phyloP scores from a whole-genome alignment of 2,113 vertebrate genomes.

The Semnornis frantzii region DNA sequence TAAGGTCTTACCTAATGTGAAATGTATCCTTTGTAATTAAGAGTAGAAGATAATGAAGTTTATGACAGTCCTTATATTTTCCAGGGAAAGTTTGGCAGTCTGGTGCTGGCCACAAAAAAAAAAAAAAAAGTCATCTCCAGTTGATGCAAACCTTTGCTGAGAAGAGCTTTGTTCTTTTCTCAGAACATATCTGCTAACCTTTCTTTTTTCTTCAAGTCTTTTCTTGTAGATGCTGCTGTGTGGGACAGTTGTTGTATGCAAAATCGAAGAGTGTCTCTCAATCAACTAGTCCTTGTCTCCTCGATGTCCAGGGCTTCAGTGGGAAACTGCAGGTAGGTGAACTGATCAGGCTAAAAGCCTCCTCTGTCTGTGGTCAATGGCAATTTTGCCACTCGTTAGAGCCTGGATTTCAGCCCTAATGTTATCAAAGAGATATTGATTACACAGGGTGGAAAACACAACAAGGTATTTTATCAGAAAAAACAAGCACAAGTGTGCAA shows the following conservation, averaged over 20 bases:
- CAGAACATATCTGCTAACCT: background rate
- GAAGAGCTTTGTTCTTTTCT: background rate
- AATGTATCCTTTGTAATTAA: constrained; percentile 31
- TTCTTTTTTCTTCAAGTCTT: background rate
- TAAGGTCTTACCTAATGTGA: background rate
- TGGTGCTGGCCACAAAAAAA: background rate
- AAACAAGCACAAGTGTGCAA: background rate
- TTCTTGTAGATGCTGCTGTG: background rate
- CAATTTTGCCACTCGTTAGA: background rate
- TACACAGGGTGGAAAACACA: background rate
- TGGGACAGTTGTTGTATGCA: background rate
- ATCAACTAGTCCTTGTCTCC: background rate
- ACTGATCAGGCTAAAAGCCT: background rate
- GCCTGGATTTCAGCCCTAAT: background rate
- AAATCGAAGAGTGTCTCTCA: background rate
- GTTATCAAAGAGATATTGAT: background rate
- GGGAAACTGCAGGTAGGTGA: background rate
- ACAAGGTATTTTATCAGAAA: constrained; percentile 1
- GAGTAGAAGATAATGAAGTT: constrained; percentile 51
- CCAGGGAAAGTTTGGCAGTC: background rate
- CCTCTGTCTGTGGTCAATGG: background rate
- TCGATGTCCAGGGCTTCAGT: accelerated
- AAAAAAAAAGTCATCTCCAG: background rate
- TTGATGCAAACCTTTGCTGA: background rate
- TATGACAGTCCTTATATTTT: constrained; percentile 25